Base-by-base conservation (phyloP, 2,797 vertebrate genomes). In the Chelon auratus region DNA sequence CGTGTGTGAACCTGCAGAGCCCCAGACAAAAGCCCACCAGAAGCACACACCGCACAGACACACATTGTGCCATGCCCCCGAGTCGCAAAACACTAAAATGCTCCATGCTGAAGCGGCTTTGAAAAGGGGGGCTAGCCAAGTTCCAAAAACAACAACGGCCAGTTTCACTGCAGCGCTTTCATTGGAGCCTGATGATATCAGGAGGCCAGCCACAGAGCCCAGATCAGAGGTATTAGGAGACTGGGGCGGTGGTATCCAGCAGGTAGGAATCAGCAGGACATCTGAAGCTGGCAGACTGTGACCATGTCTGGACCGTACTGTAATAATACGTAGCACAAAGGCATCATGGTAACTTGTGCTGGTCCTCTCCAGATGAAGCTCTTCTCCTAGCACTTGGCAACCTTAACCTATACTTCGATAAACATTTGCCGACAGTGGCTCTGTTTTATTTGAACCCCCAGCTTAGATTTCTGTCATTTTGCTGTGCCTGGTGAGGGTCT, bases 1-100 rank as follows among this genome's bases (percentile, higher is more conserved):
- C 93, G 8, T 94, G 94, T 91, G 89, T 66, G 68, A 85, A 92
- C 93, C 79, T 92, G 93, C 56, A 79, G 66, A 85, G 71, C 69
- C 84, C 77, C 72, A 24, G 61, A 81, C 73, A 70, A 84, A 86
- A 81, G 56, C 55, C 68, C 77, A 72, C 64, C 63, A 78, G 33
- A 78, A 18, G 79, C 57, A 73, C 62, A 68, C 40, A 47, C 37
- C n/a, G 68, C 55, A 81, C 54, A 72, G 30, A 78, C 57, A 78
- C 56, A 84, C 33, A 75, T 39, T 1, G 24, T 33, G 22, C 50
- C 60, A 70, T 63, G 74, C 57, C 58, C 39, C 66, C 56, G 30
- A 57, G 62, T 78, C 62, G 37, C 68, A 61, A 87, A 87, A 82
- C 72, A 64, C 71, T 71, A 57, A 82, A 86, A 73, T 62, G 58